phyloP scores from a whole-genome alignment of 2,888 invertebrate genomes.

The Amblyteles armatorius region DNA sequence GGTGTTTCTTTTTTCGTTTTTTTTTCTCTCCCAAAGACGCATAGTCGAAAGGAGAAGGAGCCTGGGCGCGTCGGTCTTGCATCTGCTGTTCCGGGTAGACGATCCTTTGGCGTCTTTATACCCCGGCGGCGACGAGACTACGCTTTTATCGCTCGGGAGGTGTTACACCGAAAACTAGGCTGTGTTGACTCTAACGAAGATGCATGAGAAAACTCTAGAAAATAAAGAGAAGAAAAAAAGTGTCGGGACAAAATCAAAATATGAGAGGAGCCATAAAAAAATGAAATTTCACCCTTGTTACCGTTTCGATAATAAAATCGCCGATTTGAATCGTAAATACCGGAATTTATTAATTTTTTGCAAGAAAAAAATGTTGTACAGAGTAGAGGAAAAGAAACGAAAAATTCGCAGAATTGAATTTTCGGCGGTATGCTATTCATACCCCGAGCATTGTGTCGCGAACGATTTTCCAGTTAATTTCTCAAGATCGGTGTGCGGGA shows the following conservation, averaged over 20 bases:
- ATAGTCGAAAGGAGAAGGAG: conserved; percentile 43
- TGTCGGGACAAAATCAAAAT: neutral
- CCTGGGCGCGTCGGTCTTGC: conserved; percentile 38
- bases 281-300: neutral
- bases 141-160: conserved; percentile 5
- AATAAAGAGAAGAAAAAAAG: neutral
- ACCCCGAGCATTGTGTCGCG: neutral
- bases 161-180: conserved; percentile 4
- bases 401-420: too few relatives aligned
- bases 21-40: conserved; percentile 54
- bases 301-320: neutral
- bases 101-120: conserved; percentile 58
- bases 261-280: neutral
- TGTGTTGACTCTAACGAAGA: neutral
- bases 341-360: too few relatives aligned
- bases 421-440: too few relatives aligned
- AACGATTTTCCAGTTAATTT: conserved; percentile 62
- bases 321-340: too few relatives aligned
- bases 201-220: neutral
- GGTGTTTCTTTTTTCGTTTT: conserved; percentile 47
- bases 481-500: conserved; percentile 28
- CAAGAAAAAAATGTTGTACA: too few relatives aligned
- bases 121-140: conserved; percentile 20
- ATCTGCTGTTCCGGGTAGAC: conserved; percentile 59
- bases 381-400: too few relatives aligned